A percentile compares a stretch with the other conserved stretches of the same genome.
phyloP scores from a whole-genome alignment of 2,797 vertebrate genomes.

The Nyctalus aviator region DNA sequence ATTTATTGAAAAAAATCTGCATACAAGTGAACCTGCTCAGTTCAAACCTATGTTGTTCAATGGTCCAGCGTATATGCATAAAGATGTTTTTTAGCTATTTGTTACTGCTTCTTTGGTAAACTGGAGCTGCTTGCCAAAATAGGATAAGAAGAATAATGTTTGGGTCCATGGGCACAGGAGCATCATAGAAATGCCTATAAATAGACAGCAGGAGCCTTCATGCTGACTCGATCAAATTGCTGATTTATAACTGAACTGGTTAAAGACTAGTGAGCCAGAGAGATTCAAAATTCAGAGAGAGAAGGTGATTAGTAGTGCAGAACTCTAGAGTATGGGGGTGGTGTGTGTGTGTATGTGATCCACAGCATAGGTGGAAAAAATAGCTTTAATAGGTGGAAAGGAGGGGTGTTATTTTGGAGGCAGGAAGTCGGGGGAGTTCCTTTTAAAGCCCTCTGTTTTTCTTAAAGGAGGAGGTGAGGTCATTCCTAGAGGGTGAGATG shows the following conservation, averaged over 20 bases:
- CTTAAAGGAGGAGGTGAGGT: conserved; percentile 61
- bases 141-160: conserved; percentile 94
- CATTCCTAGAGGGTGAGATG: conserved; percentile 54
- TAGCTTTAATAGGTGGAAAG: conserved; percentile 74
- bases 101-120: conserved; percentile 94
- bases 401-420: conserved; percentile 63
- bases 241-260: conserved; percentile 95
- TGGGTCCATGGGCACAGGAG: conserved; percentile 93
- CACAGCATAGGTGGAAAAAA: conserved; percentile 51
- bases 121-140: conserved; percentile 94
- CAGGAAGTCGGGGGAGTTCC: conserved; percentile 68
- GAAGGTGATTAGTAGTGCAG: conserved; percentile 40
- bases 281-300: conserved; percentile 35
- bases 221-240: conserved; percentile 95
- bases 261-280: conserved; percentile 87
- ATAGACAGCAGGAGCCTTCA: conserved; percentile 94
- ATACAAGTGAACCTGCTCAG: not conserved
- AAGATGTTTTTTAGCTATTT: conserved; percentile 96
- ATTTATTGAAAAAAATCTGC: not conserved
- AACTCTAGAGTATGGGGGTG: not conserved
- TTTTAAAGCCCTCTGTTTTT: conserved; percentile 70
- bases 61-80: conserved; percentile 88
- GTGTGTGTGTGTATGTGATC: not conserved
- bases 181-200: conserved; percentile 96
- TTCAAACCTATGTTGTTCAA: not conserved